phyloP scores from a whole-genome alignment of 2,888 invertebrate genomes.

The Troides aeacus region DNA sequence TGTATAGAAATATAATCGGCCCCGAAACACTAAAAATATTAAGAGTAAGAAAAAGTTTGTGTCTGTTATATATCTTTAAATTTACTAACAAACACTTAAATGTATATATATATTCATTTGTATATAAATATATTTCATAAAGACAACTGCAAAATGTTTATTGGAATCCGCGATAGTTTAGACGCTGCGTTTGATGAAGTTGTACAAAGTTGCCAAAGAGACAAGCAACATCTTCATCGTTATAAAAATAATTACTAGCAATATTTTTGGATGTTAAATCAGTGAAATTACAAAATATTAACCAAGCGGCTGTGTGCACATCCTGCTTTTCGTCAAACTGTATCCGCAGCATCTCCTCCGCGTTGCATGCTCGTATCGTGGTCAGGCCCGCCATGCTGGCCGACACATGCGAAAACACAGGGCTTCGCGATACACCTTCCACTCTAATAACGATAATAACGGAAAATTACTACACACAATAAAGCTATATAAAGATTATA shows the following conservation, averaged over 20 bases:
- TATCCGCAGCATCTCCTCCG: conserved; percentile 82
- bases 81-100: not conserved
- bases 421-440: conserved; percentile 84
- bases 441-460: conserved; percentile 46
- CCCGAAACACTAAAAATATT: not conserved
- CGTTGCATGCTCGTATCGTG: conserved; percentile 87
- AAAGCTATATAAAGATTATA: not conserved
- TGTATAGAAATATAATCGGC: not conserved
- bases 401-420: conserved; percentile 90
- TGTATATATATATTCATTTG: no score
- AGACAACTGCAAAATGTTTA: no score
- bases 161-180: no score
- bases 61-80: not conserved
- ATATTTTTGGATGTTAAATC: not conserved
- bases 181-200: no score
- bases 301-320: conserved; percentile 83
- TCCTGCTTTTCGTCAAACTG: conserved; percentile 85
- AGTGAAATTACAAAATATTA: not conserved
- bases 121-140: no score
- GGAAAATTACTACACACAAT: not conserved
- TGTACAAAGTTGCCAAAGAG: no score
- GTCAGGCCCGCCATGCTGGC: conserved; percentile 88
- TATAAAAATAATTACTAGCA: not conserved
- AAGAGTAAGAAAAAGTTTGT: not conserved
- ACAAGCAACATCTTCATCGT: not conserved